phyloP scores from a whole-genome alignment of 2,113 vertebrate species.

The Eulemur macaco region DNA sequence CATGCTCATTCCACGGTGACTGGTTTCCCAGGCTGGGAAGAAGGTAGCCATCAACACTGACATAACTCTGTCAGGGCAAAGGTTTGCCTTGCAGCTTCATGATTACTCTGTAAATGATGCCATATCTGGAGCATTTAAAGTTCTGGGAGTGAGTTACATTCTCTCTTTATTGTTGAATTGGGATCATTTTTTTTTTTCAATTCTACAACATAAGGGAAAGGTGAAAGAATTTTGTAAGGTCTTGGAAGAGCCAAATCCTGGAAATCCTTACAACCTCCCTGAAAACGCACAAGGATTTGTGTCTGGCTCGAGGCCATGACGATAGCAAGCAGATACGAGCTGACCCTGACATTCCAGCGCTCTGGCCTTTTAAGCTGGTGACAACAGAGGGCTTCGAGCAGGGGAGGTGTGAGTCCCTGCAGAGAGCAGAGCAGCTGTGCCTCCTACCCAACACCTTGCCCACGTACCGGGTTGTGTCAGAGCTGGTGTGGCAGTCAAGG shows the following conservation, averaged over 20 bases:
- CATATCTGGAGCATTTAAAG: too few relatives aligned
- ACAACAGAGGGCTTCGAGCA: conserved; percentile 74
- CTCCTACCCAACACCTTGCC: conserved; percentile 58
- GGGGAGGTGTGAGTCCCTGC: conserved; percentile 70
- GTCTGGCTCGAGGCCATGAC: conserved; percentile 30
- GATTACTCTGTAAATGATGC: neutral
- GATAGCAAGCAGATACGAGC: neutral
- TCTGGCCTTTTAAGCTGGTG: conserved; percentile 68
- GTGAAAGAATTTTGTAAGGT: neutral
- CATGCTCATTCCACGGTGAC: neutral
- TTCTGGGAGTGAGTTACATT: neutral
- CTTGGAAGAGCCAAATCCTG: conserved; percentile 36
- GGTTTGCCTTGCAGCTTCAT: neutral
- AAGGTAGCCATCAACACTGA: rapidly evolving
- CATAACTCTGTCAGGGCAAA: neutral
- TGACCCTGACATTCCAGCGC: conserved; percentile 31
- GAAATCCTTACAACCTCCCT: conserved; percentile 38
- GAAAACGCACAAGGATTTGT: conserved; percentile 17
- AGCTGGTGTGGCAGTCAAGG: neutral
- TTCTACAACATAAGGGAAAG: neutral
- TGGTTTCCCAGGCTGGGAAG: neutral
- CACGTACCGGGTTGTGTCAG: conserved; percentile 23
- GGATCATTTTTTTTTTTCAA: neutral
- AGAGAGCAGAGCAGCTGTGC: conserved; percentile 69
- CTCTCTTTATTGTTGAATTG: too few relatives aligned